phyloP scores from a whole-genome alignment of 1,140 invertebrate genomes.

The Leptinotarsa texana region DNA sequence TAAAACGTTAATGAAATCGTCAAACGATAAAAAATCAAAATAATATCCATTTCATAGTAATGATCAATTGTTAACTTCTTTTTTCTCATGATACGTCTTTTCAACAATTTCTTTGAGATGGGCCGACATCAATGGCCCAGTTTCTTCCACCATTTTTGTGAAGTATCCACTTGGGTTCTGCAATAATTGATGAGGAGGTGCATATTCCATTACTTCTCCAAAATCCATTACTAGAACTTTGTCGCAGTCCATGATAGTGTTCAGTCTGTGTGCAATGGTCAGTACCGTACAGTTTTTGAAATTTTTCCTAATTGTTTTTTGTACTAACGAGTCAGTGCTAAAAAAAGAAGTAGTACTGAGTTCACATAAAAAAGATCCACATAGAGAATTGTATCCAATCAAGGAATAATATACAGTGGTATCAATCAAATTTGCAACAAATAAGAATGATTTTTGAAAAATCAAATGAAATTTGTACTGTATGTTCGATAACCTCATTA shows the following conservation, averaged over 20 bases:
- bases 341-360: constrained; percentile 15
- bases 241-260: constrained; percentile 73
- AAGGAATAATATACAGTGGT: no score
- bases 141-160: constrained; percentile 71
- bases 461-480: no score
- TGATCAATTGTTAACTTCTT: neutral
- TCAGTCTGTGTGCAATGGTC: constrained; percentile 54
- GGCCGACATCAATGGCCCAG: constrained; percentile 42
- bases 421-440: no score
- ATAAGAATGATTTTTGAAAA: no score
- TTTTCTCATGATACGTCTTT: constrained; percentile 27
- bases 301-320: constrained; percentile 70
- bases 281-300: constrained; percentile 63
- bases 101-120: constrained; percentile 32
- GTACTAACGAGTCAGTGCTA: constrained; percentile 70
- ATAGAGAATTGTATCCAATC: no score
- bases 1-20: no score
- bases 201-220: constrained; percentile 49
- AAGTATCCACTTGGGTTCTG: constrained; percentile 61
- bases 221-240: constrained; percentile 53
- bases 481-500: no score
- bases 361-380: neutral
- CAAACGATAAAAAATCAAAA: no score
- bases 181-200: constrained; percentile 47
- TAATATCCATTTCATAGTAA: no score